A percentile compares a stretch with the other conserved stretches of the same genome.
phyloP scores from a whole-genome alignment of 2,888 invertebrate species.

The Zhuqinia jingwanae region DNA sequence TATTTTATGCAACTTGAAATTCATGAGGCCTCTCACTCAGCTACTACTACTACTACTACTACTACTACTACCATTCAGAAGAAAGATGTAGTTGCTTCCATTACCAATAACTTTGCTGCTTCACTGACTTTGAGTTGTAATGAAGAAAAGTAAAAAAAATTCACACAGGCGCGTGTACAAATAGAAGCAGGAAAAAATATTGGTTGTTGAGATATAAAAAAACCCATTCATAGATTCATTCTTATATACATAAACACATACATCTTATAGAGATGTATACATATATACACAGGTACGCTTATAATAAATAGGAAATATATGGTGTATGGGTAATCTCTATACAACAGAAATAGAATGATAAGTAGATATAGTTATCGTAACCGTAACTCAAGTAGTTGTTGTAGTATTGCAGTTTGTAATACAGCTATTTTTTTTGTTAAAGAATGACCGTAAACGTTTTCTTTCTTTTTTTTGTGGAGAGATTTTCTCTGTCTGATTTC shows the following conservation, averaged over 20 bases:
- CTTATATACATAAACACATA: too few species aligned
- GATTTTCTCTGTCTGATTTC: slow-evolving; percentile 54
- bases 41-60: too few species aligned
- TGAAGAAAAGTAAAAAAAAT: background rate
- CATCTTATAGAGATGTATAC: background rate
- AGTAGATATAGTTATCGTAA: background rate
- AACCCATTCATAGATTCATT: background rate
- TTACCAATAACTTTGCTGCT: slow-evolving; percentile 26
- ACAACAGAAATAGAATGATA: background rate
- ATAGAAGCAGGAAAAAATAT: too few species aligned
- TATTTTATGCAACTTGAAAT: slow-evolving; percentile 20
- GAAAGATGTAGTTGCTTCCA: background rate
- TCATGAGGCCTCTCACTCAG: slow-evolving; percentile 40
- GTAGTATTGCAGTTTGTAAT: background rate
- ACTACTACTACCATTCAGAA: too few species aligned
- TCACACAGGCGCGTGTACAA: too few species aligned
- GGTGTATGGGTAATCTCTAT: too few species aligned
- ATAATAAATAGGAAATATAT: too few species aligned
- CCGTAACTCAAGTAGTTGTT: background rate
- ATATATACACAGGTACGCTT: too few species aligned
- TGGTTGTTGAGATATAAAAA: background rate
- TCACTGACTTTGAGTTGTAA: slow-evolving; percentile 11
- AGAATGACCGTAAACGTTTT: slow-evolving; percentile 50
- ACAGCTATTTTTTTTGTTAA: too few species aligned
- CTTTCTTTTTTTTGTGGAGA: background rate